Conservation (phyloP, 1,140 invertebrate species). For the Drosophila ficusphila region DNA sequence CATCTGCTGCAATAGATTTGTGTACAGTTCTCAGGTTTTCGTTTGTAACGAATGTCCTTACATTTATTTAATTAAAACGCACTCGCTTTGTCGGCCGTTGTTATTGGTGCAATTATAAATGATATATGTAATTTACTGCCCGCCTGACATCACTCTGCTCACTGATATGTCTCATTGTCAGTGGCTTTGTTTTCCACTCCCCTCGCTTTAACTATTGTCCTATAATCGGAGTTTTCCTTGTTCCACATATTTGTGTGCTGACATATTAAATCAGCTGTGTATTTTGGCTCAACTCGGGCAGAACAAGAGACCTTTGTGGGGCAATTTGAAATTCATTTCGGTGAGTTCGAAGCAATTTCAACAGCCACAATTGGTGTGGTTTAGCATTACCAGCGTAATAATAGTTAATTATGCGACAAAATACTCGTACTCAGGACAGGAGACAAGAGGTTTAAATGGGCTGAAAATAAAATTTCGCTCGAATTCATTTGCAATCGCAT, state of each 20-base stretch:
- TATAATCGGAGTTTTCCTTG: slow-evolving; percentile 1
- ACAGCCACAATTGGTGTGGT: slow-evolving; percentile 32
- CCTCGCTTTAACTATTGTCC: background rate
- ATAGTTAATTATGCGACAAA: slow-evolving; percentile 42
- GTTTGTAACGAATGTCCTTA: slow-evolving; percentile 21
- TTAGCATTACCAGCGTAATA: slow-evolving; percentile 16
- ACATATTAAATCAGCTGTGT: slow-evolving; percentile 38
- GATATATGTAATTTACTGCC: slow-evolving; percentile 74
- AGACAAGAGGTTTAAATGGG: slow-evolving; percentile 25
- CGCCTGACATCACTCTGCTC: slow-evolving; percentile 18
- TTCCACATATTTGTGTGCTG: slow-evolving; percentile 25
- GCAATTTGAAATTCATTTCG: slow-evolving; percentile 20
- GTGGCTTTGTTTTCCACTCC: slow-evolving; percentile 26
- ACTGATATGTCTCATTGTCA: slow-evolving; percentile 36
- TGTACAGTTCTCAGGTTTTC: slow-evolving; percentile 35
- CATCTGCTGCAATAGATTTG: slow-evolving; percentile 41
- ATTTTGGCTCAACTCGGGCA: slow-evolving; percentile 14
- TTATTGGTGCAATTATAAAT: slow-evolving; percentile 72
- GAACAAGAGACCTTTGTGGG: slow-evolving; percentile 13
- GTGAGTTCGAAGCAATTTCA: slow-evolving; percentile 8
- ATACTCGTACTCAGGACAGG: background rate
- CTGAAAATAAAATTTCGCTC: slow-evolving; percentile 25
- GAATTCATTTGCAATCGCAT: slow-evolving; percentile 38
- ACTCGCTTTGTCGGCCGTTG: slow-evolving; percentile 41
- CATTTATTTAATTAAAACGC: slow-evolving; percentile 73